These are phyloP conservation scores for Esox masquinongy DNA, from an alignment of 2,797 vertebrate species.

Conservation along the genomic window DNA sequence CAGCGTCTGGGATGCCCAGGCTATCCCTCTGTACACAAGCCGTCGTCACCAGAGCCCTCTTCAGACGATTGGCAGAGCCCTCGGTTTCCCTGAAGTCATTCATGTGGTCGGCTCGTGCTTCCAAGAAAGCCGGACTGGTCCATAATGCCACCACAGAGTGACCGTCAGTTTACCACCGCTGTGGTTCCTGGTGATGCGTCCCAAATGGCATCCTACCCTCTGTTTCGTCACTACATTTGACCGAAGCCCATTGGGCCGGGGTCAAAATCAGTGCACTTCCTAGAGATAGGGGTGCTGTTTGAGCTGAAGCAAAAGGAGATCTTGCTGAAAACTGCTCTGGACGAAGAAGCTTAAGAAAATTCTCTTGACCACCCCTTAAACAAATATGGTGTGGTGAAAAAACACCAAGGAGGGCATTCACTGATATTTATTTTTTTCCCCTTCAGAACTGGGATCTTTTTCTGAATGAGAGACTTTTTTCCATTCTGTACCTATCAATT, in stretches of 20 bases:
- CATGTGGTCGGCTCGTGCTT: conserved; percentile 70
- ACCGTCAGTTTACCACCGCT: conserved; percentile 69
- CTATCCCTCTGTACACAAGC: conserved; percentile 33
- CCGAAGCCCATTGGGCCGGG: background rate
- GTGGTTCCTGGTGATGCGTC: conserved; percentile 48
- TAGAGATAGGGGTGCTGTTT: background rate
- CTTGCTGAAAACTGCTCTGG: conserved; percentile 63
- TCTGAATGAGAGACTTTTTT: conserved; percentile 69
- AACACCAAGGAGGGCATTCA: conserved; percentile 53
- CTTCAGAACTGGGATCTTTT: conserved; percentile 51
- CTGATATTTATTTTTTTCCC: conserved; percentile 68
- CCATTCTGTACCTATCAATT: conserved; percentile 75
- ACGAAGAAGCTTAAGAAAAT: conserved; percentile 63
- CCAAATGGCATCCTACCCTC: background rate
- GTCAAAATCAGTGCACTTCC: background rate
- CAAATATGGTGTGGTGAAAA: conserved; percentile 61
- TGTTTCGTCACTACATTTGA: background rate
- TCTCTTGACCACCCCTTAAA: conserved; percentile 70
- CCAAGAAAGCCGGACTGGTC: conserved; percentile 65
- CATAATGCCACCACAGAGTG: conserved; percentile 61
- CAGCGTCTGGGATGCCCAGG: conserved; percentile 40
- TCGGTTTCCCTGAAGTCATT: conserved; percentile 65
- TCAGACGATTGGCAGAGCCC: conserved; percentile 48
- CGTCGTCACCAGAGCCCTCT: conserved; percentile 43
- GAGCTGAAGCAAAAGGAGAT: conserved; percentile 55